Evolutionary conservation across 2,113 vertebrate species (phyloP).

Genomic region (Zosterops japonicus): DNA sequence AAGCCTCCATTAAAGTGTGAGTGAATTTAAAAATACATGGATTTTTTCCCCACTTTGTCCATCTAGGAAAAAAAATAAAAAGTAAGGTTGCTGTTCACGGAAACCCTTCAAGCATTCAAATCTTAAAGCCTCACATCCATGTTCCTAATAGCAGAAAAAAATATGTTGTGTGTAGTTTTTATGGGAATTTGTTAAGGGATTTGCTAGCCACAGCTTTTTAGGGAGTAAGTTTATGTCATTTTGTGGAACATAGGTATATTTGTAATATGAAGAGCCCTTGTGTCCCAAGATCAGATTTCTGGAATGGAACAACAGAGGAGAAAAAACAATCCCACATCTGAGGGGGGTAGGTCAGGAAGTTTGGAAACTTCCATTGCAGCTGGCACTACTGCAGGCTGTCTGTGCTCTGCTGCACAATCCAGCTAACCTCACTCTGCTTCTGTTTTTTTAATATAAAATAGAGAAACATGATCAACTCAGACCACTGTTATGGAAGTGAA

Average conservation of each 20-base stretch:
- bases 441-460: not conserved
- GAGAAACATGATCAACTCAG: not conserved
- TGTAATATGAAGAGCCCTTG: not conserved
- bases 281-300: not conserved
- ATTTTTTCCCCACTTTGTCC: not conserved
- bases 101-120: not conserved
- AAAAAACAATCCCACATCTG: not conserved
- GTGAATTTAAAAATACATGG: not conserved
- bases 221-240: not conserved
- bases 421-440: not conserved
- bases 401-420: not conserved
- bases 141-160: not conserved
- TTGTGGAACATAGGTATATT: not conserved
- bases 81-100: not conserved
- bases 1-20: not conserved
- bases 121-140: not conserved
- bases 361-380: not conserved
- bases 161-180: not conserved
- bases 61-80: not conserved
- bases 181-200: not conserved
- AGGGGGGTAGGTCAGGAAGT: not conserved
- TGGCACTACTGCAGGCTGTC: not conserved
- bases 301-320: not conserved
- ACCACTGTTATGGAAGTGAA: not conserved
- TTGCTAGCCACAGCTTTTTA: not conserved